Percentiles rank a stretch among this genome's conserved stretches.
These are phyloP conservation scores for Camponotus floridanus DNA, from an alignment of 1,140 invertebrate species.

Conservation along the genomic window DNA sequence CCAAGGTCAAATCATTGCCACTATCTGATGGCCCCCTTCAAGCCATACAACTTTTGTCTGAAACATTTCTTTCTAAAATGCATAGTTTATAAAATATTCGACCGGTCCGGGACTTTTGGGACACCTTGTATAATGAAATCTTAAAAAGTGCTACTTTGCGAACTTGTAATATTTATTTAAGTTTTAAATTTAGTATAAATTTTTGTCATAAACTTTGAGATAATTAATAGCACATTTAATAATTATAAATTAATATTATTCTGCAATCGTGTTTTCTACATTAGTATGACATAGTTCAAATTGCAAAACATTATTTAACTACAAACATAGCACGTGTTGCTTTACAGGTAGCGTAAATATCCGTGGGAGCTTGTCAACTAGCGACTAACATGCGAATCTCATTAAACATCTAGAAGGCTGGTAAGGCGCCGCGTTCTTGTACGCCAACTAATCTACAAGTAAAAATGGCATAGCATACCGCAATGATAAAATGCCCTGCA, in stretches of 20 bases:
- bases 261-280: not conserved
- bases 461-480: constrained; percentile 16
- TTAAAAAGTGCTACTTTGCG: too few species aligned
- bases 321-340: not conserved
- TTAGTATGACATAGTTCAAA: not conserved
- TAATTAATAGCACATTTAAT: not conserved
- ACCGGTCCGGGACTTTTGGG: too few species aligned
- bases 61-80: too few species aligned
- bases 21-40: too few species aligned
- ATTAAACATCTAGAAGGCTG: constrained; percentile 27
- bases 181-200: too few species aligned
- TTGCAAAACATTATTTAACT: constrained; percentile 20
- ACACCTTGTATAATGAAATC: too few species aligned
- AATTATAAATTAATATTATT: constrained; percentile 21
- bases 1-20: too few species aligned
- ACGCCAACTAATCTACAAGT: constrained; percentile 3
- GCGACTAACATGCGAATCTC: constrained; percentile 19
- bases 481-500: not conserved
- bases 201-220: too few species aligned
- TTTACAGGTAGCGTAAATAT: constrained; percentile 14
- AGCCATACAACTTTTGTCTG: too few species aligned
- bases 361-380: not conserved
- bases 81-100: too few species aligned
- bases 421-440: not conserved
- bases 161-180: too few species aligned